Conservation (phyloP, 2,797 vertebrate genomes). For the Xiphophorus birchmanni region DNA sequence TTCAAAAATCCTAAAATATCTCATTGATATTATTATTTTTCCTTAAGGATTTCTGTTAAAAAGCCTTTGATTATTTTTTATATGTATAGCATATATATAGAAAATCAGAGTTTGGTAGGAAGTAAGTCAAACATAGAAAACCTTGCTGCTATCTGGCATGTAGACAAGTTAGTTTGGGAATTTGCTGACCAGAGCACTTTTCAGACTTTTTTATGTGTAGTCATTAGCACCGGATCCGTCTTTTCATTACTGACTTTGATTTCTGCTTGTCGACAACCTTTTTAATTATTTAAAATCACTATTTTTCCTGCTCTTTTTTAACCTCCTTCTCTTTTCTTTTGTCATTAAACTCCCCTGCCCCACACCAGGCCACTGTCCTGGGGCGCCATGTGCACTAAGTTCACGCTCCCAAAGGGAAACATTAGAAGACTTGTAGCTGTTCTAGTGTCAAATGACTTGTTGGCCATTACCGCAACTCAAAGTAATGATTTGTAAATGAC, state of each 20-base stretch:
- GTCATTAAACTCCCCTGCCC: constrained; percentile 47
- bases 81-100: neutral
- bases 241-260: constrained; percentile 12
- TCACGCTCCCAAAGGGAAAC: constrained; percentile 73
- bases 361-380: constrained; percentile 66
- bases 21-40: neutral
- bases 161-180: neutral
- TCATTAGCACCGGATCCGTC: neutral
- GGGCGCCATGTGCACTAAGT: constrained; percentile 60
- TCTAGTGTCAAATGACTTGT: constrained; percentile 76
- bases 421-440: constrained; percentile 70
- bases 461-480: constrained; percentile 57
- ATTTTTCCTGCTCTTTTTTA: constrained; percentile 61
- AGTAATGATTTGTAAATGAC: constrained; percentile 78
- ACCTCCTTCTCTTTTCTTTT: constrained; percentile 47
- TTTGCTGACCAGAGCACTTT: neutral
- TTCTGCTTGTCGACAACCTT: neutral
- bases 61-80: neutral
- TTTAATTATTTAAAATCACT: constrained; percentile 11
- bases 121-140: neutral
- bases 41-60: neutral
- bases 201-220: neutral
- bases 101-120: neutral
- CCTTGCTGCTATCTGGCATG: neutral
- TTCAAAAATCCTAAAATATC: neutral